A percentile compares a stretch with the other conserved stretches of the same genome.
Conservation (phyloP, 2,888 invertebrate genomes). For the Perizoma affinitatum region DNA sequence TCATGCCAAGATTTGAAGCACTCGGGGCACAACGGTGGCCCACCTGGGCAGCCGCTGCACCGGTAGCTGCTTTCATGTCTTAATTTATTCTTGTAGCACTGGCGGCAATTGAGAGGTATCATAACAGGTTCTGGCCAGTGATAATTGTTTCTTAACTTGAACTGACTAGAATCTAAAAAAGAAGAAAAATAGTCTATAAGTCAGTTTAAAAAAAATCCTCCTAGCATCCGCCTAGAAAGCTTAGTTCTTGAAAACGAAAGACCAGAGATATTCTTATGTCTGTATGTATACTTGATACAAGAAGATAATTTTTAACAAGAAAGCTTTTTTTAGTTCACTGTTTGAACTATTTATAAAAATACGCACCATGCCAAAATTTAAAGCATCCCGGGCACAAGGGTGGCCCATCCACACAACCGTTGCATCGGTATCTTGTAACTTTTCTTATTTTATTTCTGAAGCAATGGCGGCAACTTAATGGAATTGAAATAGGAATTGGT, state of each 20-base stretch:
- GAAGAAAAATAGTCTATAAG: no score
- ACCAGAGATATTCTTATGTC: no score
- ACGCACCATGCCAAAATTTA: not conserved
- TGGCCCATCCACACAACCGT: not conserved
- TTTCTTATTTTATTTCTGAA: not conserved
- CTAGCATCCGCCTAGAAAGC: no score
- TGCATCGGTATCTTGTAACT: constrained; percentile 11
- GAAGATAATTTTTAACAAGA: no score
- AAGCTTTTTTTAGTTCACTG: no score
- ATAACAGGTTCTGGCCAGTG: constrained; percentile 14
- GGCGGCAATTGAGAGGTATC: constrained; percentile 16
- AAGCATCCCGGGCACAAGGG: not conserved
- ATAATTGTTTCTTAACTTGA: not conserved
- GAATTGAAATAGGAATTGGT: constrained; percentile 4
- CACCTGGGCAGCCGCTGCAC: not conserved
- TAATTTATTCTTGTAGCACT: constrained; percentile 8
- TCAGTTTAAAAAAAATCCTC: no score
- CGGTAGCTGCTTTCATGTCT: constrained; percentile 8
- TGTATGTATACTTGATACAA: no score
- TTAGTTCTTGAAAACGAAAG: no score
- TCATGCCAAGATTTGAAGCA: constrained; percentile 1
- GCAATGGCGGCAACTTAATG: constrained; percentile 11
- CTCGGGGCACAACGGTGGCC: not conserved
- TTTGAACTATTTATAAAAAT: no score
- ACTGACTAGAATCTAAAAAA: no score